Evolutionary conservation across 2,888 invertebrate genomes (phyloP).

Genomic region (Phyllotreta cruciferae): DNA sequence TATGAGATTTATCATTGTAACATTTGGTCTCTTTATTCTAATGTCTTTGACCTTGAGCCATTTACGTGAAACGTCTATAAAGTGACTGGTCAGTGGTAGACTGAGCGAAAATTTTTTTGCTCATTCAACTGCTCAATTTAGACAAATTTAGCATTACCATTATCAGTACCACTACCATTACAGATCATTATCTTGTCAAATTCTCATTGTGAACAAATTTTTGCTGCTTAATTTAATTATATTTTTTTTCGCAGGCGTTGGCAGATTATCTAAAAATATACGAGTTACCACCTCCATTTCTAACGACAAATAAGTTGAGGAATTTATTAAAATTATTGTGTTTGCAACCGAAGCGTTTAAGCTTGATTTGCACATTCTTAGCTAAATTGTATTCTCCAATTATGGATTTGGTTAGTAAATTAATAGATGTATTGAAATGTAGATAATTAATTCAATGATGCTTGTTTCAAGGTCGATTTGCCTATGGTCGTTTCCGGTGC

Average conservation of each 20-base stretch:
- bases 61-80: too few relatives aligned
- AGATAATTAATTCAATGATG: background rate
- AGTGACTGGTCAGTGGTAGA: too few relatives aligned
- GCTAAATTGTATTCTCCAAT: background rate
- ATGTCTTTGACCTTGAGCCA: too few relatives aligned
- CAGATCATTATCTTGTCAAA: too few relatives aligned
- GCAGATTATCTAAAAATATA: slow-evolving; percentile 3
- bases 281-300: slow-evolving; percentile 15
- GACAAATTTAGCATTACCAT: too few relatives aligned
- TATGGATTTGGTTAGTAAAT: slow-evolving; percentile 1
- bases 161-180: too few relatives aligned
- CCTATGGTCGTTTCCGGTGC: background rate
- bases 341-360: slow-evolving; percentile 9
- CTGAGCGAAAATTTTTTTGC: too few relatives aligned
- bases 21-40: too few relatives aligned
- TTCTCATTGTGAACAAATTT: too few relatives aligned
- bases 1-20: too few relatives aligned
- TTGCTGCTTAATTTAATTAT: too few relatives aligned
- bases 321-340: slow-evolving; percentile 71
- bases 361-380: background rate
- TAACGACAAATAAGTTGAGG: slow-evolving; percentile 59
- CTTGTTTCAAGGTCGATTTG: slow-evolving; percentile 1
- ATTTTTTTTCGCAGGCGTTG: background rate
- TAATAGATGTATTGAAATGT: background rate
- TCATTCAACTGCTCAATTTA: too few relatives aligned